Evolutionary conservation across 2,113 vertebrate genomes (phyloP).

Genomic region (Setophaga petechia): DNA sequence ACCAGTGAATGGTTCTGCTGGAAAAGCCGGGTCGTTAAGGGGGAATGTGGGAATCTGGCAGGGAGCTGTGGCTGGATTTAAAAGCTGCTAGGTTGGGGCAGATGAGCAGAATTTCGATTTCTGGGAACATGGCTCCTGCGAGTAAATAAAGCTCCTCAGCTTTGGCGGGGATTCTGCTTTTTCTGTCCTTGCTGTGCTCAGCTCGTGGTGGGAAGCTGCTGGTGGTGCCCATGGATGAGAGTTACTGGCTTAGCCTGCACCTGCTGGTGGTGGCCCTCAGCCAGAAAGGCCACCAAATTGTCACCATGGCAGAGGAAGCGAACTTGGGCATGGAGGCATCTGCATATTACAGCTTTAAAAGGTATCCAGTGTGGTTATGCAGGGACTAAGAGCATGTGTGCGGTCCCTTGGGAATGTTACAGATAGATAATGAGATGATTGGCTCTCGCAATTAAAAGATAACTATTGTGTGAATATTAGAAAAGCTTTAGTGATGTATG

Average conservation of each 20-base stretch:
- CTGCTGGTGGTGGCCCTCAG: conserved; percentile 71
- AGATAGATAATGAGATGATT: too few species aligned
- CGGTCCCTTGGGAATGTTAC: neutral
- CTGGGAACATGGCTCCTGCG: neutral
- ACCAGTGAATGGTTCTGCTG: neutral
- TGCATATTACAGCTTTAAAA: conserved; percentile 68
- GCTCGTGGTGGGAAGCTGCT: conserved; percentile 72
- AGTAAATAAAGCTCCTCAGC: neutral
- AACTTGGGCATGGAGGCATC: conserved; percentile 67
- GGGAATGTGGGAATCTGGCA: neutral
- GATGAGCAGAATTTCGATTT: neutral
- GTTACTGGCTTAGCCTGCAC: conserved; percentile 82
- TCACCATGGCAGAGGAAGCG: conserved; percentile 74
- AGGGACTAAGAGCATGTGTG: conserved; percentile 11
- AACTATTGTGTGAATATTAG: too few species aligned
- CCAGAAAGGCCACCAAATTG: conserved; percentile 74
- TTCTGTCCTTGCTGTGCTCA: neutral
- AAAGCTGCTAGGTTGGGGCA: neutral
- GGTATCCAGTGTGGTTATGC: conserved; percentile 64
- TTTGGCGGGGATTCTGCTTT: neutral
- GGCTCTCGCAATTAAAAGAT: too few species aligned
- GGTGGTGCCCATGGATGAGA: conserved; percentile 83
- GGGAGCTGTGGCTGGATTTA: neutral
- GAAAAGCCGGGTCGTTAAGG: neutral
- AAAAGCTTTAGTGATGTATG: too few species aligned